Conservation (phyloP, 2,888 invertebrate species). For the Sicus ferrugineus region DNA sequence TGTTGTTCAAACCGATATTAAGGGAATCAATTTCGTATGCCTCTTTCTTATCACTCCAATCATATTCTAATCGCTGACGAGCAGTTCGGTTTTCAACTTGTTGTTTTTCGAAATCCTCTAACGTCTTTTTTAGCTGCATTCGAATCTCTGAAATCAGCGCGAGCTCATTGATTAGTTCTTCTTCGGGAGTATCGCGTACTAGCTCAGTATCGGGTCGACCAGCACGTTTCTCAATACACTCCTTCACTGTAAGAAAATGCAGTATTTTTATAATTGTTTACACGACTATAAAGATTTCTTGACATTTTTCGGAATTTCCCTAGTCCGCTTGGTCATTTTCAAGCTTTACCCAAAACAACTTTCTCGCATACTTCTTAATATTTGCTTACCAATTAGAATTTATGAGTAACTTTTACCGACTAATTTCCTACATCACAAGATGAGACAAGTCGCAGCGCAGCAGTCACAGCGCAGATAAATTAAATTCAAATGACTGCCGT, state of each 20-base stretch:
- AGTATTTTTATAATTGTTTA: too few species aligned
- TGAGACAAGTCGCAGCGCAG: too few species aligned
- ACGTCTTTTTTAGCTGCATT: slow-evolving; percentile 69
- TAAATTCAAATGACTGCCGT: too few species aligned
- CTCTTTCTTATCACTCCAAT: slow-evolving; percentile 90
- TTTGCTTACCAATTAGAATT: too few species aligned
- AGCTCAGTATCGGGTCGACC: slow-evolving; percentile 77
- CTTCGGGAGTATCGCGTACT: slow-evolving; percentile 78
- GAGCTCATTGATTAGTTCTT: slow-evolving; percentile 79
- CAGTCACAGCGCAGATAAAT: too few species aligned
- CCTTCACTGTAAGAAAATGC: slow-evolving; percentile 66
- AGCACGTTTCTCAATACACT: slow-evolving; percentile 76
- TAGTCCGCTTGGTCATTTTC: too few species aligned
- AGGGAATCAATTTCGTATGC: slow-evolving; percentile 78
- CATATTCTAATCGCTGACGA: slow-evolving; percentile 84
- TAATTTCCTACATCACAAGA: too few species aligned
- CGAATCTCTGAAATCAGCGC: slow-evolving; percentile 76
- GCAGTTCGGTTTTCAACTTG: slow-evolving; percentile 78
- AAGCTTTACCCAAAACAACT: too few species aligned
- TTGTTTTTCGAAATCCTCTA: slow-evolving; percentile 75
- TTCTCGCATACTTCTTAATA: too few species aligned
- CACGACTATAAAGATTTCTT: too few species aligned
- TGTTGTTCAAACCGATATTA: slow-evolving; percentile 75
- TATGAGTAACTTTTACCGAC: too few species aligned
- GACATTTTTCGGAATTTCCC: too few species aligned